Base-by-base conservation (phyloP, 2,888 invertebrate genomes). In the Chesias legatella region DNA sequence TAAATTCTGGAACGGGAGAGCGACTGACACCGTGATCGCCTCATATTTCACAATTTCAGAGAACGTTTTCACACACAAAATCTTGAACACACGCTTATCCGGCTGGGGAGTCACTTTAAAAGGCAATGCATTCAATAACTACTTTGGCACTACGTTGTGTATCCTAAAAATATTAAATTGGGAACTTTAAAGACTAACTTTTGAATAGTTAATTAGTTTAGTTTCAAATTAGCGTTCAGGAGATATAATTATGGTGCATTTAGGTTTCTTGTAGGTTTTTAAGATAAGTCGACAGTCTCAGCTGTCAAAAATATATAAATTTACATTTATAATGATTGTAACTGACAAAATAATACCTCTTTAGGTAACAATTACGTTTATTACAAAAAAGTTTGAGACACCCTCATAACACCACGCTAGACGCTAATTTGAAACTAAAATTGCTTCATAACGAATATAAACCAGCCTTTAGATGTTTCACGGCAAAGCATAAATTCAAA, bases 31-130 rank as follows among this genome's bases (percentile, higher is more conserved):
- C 42, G 56, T 73, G 72, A 78, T 73, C 75, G 71, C 53, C 56
- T 74, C 75, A 78, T 83, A 79, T 80, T 78, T 80, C 73, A 78
- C 74, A 73, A 79, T 79, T 75, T 73, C 68, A 33, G 29, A 47
- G 48, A 48, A 34, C 53, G 69, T 74, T 78, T 73, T 66, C 69
- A 64, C 67, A 64, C 43, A 58, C n/a, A 66, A 69, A 64, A 63
- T 62, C 60, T 58, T 60, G 61, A 56, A 60, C 60, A 61, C 61
- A 62, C 59, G 47, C 34, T 43, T 30, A 31, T 42, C 43, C 36
- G 32, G 34, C 48, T 42, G 39, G 39, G 36, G n/a, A n/a, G n/a
- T n/a, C n/a, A 36, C 40, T 36, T 43, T 38, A 30, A 36, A 40
- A 33, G 29, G 29, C 36, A 36, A 29, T 33, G 17, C 33, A 37